These are phyloP conservation scores for Diacarnus erythraeanus DNA, from an alignment of 37 sponge, comb jelly and placozoan species.

Conservation along the genomic window DNA sequence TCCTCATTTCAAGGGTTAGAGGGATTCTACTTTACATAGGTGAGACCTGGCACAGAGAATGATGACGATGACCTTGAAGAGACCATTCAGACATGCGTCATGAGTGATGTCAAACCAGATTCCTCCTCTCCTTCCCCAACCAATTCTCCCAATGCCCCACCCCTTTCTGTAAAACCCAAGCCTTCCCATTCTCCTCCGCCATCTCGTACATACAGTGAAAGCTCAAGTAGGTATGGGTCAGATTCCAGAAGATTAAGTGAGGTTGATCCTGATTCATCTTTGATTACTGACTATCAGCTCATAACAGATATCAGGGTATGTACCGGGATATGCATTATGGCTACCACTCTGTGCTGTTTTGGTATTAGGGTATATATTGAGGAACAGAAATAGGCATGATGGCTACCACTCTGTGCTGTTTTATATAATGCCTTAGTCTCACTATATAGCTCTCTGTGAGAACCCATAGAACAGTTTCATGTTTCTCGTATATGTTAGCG, in stretches of 20 bases:
- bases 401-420: too few relatives aligned
- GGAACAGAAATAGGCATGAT: too few relatives aligned
- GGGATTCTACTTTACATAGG: not conserved
- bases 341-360: not conserved
- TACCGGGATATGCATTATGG: not conserved
- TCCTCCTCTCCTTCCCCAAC: not conserved
- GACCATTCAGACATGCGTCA: slow-evolving; percentile 40
- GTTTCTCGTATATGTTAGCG: too few relatives aligned
- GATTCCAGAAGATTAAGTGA: not conserved
- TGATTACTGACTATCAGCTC: slow-evolving; percentile 69
- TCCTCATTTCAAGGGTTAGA: too few relatives aligned
- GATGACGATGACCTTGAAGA: slow-evolving; percentile 62
- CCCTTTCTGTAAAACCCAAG: not conserved
- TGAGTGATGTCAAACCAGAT: slow-evolving; percentile 36
- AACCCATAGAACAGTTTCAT: too few relatives aligned
- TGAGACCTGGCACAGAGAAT: slow-evolving; percentile 44
- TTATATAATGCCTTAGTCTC: too few relatives aligned
- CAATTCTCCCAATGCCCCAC: slow-evolving; percentile 3
- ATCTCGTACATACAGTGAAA: not conserved
- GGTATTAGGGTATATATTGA: too few relatives aligned
- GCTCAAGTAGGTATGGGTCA: not conserved
- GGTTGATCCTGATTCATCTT: slow-evolving; percentile 61
- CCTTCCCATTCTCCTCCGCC: not conserved
- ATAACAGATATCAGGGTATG: slow-evolving; percentile 72
- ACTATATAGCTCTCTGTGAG: too few relatives aligned